These are phyloP conservation scores for Apis laboriosa DNA, from an alignment of 1,140 invertebrate species.

Conservation along the genomic window DNA sequence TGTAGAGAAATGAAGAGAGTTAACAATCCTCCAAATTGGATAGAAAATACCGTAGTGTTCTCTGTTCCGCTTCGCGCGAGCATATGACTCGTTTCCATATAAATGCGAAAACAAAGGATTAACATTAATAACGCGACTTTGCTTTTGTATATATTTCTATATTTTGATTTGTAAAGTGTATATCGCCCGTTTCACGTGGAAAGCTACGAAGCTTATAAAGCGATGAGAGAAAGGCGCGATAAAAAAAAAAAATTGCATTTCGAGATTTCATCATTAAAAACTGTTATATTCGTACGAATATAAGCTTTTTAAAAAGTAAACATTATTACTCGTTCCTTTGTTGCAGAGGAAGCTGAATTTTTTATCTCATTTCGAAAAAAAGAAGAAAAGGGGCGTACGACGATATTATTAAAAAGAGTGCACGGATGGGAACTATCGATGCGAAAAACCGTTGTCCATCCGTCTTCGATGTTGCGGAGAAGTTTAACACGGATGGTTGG, in stretches of 20 bases:
- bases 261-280: no score
- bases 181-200: not conserved
- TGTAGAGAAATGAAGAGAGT: no score
- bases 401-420: not conserved
- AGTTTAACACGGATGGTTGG: not conserved
- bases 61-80: not conserved
- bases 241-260: not conserved
- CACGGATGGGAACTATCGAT: not conserved
- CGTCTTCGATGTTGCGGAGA: not conserved
- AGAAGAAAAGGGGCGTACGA: no score
- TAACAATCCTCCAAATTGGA: not conserved
- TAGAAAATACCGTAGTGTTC: not conserved
- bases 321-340: no score
- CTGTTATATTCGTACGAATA: no score
- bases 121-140: conserved; percentile 3
- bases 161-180: not conserved
- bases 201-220: not conserved
- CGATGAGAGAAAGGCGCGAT: not conserved
- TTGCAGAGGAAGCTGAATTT: no score
- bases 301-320: no score
- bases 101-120: conserved; percentile 5
- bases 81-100: not conserved
- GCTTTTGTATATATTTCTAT: no score
- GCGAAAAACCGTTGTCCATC: not conserved
- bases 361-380: no score